These are phyloP conservation scores for Heliocidaris tuberculata DNA, from an alignment of 35 echinoderm and acorn worm species.

Conservation along the genomic window DNA sequence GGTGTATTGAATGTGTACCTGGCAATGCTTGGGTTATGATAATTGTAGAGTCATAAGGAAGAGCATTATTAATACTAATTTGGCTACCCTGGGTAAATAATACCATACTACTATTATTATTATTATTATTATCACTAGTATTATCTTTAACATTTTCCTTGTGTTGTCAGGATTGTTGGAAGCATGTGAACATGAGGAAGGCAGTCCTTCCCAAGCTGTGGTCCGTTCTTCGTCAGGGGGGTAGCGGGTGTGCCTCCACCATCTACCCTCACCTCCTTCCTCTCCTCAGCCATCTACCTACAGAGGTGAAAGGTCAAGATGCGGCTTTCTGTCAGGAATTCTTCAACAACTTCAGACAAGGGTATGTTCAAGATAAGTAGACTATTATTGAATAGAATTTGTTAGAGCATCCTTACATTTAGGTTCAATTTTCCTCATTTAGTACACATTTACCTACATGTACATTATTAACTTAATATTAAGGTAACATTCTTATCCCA, in stretches of 20 bases:
- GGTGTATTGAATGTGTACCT: too few species aligned
- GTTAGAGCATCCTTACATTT: background rate
- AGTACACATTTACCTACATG: too few species aligned
- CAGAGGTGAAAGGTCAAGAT: conserved; percentile 64
- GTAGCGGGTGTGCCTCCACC: conserved; percentile 65
- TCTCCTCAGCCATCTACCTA: conserved; percentile 85
- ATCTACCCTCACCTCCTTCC: conserved; percentile 89
- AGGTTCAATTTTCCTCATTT: background rate
- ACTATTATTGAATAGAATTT: background rate
- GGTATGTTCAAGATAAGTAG: conserved; percentile 53
- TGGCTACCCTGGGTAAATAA: too few species aligned
- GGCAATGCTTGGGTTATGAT: too few species aligned
- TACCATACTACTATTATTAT: too few species aligned
- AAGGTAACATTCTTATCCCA: too few species aligned
- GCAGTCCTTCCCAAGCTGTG: conserved; percentile 93
- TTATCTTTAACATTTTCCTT: too few species aligned
- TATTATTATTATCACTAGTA: too few species aligned
- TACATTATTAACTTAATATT: background rate
- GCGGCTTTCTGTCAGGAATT: conserved; percentile 74
- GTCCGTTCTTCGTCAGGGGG: conserved; percentile 69
- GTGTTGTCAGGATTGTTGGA: conserved; percentile 75
- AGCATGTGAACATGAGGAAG: conserved; percentile 79
- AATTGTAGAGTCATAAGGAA: too few species aligned
- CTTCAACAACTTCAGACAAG: conserved; percentile 87
- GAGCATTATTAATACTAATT: too few species aligned